Conservation (phyloP, 1,140 invertebrate species). For the Musca domestica region DNA sequence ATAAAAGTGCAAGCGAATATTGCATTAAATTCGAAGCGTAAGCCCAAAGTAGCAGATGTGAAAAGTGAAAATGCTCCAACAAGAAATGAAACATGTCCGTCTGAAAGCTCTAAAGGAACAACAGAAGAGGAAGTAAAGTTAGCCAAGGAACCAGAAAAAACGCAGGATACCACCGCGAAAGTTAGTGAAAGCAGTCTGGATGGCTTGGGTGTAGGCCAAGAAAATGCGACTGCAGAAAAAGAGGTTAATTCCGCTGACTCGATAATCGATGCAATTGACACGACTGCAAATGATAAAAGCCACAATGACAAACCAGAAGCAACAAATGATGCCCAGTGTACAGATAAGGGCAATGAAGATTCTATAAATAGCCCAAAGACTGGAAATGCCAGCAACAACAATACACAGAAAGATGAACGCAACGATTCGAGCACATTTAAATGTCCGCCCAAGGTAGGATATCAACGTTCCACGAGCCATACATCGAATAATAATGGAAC, state of each 20-base stretch:
- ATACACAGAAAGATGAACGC: neutral
- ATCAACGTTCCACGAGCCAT: slow-evolving; percentile 6
- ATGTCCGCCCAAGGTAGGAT: slow-evolving; percentile 24
- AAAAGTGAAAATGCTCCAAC: neutral
- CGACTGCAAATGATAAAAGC: neutral
- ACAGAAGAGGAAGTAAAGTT: neutral
- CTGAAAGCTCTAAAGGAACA: no score
- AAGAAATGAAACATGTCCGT: slow-evolving; percentile 18
- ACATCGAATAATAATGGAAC: slow-evolving; percentile 27
- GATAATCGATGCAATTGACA: neutral
- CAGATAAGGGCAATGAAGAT: neutral
- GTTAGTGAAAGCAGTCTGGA: no score
- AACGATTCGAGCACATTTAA: slow-evolving; percentile 22
- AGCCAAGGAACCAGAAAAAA: neutral
- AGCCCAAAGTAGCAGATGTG: slow-evolving; percentile 30
- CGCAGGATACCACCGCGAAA: neutral
- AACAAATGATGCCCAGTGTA: neutral
- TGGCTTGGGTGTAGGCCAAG: neutral
- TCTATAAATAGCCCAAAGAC: neutral
- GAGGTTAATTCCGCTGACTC: slow-evolving; percentile 16
- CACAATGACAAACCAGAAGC: neutral
- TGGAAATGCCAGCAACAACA: neutral
- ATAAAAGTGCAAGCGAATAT: slow-evolving; percentile 57
- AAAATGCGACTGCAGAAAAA: neutral
- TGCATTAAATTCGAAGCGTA: slow-evolving; percentile 40